Evolutionary conservation across 2,113 vertebrate species (phyloP).

Genomic region (Oceanodroma tethys): DNA sequence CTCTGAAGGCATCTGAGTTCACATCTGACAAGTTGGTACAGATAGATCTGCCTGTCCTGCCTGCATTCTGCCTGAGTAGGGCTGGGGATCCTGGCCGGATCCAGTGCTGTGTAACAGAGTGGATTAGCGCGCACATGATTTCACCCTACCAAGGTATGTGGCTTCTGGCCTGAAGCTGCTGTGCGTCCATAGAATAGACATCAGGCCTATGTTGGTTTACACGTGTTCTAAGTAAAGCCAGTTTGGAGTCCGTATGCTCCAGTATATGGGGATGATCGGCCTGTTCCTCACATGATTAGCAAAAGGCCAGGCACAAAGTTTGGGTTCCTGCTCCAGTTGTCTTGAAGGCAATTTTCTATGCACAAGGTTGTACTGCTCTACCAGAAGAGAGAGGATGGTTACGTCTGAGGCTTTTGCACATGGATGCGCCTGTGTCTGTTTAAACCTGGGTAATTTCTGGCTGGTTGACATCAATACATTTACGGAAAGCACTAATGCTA

Average conservation of each 20-base stretch:
- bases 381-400: not conserved
- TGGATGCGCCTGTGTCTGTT: not conserved
- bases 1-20: not conserved
- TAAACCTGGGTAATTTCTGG: not conserved
- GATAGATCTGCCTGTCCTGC: not conserved
- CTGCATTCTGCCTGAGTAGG: not conserved
- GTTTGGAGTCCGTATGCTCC: not conserved
- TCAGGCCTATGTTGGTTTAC: not conserved
- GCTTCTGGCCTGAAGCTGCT: not conserved
- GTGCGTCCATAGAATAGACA: fast-evolving
- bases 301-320: not conserved
- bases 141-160: not conserved
- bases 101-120: not conserved
- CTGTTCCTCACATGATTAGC: not conserved
- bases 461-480: not conserved
- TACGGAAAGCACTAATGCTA: not conserved
- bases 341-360: not conserved
- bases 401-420: not conserved
- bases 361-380: fast-evolving
- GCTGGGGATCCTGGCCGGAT: not conserved
- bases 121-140: not conserved
- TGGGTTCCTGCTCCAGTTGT: not conserved
- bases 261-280: not conserved
- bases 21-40: not conserved
- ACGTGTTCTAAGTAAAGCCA: not conserved